phyloP scores from a whole-genome alignment of 1,140 invertebrate genomes.

The Orchestia grillus region DNA sequence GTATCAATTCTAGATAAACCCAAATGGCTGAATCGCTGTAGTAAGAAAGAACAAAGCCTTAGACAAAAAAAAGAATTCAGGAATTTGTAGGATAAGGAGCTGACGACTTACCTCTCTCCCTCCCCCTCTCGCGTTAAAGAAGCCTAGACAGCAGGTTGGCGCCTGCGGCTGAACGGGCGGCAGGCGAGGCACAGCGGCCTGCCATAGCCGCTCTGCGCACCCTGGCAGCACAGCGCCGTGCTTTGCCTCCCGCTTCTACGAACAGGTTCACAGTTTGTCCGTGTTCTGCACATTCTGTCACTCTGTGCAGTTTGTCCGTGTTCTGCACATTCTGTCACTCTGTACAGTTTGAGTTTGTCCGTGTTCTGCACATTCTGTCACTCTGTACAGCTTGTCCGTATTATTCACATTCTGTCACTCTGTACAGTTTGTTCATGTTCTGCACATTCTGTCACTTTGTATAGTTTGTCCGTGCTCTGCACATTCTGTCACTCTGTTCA shows the following conservation, averaged over 20 bases:
- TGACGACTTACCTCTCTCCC: neutral
- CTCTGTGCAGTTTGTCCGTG: too few species aligned
- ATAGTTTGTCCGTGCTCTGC: too few species aligned
- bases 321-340: too few species aligned
- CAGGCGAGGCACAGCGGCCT: neutral
- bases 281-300: too few species aligned
- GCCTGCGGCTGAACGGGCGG: neutral
- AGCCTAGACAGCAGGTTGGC: constrained; percentile 9
- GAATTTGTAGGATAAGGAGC: neutral
- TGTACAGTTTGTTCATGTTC: too few species aligned
- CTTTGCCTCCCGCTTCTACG: neutral
- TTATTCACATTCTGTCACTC: too few species aligned
- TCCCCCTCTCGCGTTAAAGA: neutral
- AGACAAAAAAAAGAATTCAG: neutral
- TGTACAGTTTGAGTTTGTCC: too few species aligned
- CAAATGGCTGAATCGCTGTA: neutral
- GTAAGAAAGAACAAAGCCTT: neutral
- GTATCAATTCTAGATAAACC: neutral
- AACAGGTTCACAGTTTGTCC: neutral
- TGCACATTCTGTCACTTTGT: too few species aligned
- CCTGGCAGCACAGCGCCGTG: too few species aligned
- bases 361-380: too few species aligned
- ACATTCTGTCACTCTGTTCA: too few species aligned
- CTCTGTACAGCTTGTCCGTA: too few species aligned
- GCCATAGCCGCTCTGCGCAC: neutral